A percentile compares a stretch with the other conserved stretches of the same genome.
These are phyloP conservation scores for Otocyon megalotis DNA, from an alignment of 2,113 vertebrate genomes.

Conservation along the genomic window DNA sequence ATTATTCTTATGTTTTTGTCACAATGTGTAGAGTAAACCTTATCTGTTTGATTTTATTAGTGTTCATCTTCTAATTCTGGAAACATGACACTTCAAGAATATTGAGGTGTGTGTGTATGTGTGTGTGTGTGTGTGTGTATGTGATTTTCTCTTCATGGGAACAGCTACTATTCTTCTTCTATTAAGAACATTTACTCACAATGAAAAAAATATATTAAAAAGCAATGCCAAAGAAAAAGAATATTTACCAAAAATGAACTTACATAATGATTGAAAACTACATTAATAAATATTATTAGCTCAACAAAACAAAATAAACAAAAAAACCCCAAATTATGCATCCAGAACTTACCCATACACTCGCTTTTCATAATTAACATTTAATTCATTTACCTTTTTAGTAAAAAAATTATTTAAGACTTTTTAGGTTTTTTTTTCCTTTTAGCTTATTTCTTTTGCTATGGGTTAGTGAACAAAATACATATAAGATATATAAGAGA, in stretches of 20 bases:
- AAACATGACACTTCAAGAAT: background rate
- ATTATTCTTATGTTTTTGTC: background rate
- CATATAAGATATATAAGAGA: background rate
- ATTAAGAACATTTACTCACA: background rate
- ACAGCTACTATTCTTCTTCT: background rate
- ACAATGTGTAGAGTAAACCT: background rate
- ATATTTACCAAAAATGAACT: background rate
- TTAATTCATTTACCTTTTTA: background rate
- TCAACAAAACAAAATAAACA: background rate
- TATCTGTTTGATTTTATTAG: background rate
- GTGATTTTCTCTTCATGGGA: background rate
- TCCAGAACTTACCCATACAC: background rate
- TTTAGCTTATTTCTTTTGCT: background rate
- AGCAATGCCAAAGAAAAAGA: background rate
- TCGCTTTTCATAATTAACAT: background rate
- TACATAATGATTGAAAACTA: background rate
- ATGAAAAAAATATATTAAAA: background rate
- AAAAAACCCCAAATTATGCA: background rate
- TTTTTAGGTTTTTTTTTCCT: background rate
- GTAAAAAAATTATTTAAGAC: too few relatives aligned
- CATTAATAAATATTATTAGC: background rate
- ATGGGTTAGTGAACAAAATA: background rate
- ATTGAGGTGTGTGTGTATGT: background rate
- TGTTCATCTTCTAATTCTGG: background rate
- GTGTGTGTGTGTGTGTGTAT: background rate